Evolutionary conservation across 1,140 invertebrate species (phyloP).

Genomic region (Heliconius himera): DNA sequence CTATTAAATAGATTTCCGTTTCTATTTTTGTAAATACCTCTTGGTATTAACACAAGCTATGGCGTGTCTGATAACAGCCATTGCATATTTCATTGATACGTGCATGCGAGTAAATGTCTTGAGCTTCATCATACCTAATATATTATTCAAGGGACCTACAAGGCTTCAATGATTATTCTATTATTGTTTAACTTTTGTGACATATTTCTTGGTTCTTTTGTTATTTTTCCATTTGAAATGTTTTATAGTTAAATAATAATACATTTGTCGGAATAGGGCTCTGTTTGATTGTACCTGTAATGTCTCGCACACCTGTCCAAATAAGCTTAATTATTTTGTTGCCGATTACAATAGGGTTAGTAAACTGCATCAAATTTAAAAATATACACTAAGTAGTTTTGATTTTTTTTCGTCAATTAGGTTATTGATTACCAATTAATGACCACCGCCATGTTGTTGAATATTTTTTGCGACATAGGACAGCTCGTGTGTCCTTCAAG

Average conservation of each 20-base stretch:
- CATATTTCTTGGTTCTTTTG: not conserved
- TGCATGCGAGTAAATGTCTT: conserved; percentile 1
- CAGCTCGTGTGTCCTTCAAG: too few relatives aligned
- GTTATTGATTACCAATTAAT: too few relatives aligned
- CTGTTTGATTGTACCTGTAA: not conserved
- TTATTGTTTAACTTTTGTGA: not conserved
- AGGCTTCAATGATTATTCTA: not conserved
- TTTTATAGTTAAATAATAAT: too few relatives aligned
- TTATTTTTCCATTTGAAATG: too few relatives aligned
- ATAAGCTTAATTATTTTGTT: not conserved
- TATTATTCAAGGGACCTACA: not conserved
- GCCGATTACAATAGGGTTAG: not conserved
- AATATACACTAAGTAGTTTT: too few relatives aligned
- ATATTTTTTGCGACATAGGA: too few relatives aligned
- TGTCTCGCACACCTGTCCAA: not conserved
- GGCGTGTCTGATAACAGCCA: not conserved
- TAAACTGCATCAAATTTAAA: not conserved
- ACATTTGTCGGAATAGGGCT: too few relatives aligned
- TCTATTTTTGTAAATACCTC: not conserved
- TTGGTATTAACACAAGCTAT: not conserved
- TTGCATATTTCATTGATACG: conserved; percentile 6
- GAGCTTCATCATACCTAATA: conserved; percentile 2
- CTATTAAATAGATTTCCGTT: not conserved
- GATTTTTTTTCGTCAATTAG: too few relatives aligned
- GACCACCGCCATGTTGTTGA: too few relatives aligned